phyloP scores from a whole-genome alignment of 1,140 invertebrate species.

The Drosophila kepulauana region DNA sequence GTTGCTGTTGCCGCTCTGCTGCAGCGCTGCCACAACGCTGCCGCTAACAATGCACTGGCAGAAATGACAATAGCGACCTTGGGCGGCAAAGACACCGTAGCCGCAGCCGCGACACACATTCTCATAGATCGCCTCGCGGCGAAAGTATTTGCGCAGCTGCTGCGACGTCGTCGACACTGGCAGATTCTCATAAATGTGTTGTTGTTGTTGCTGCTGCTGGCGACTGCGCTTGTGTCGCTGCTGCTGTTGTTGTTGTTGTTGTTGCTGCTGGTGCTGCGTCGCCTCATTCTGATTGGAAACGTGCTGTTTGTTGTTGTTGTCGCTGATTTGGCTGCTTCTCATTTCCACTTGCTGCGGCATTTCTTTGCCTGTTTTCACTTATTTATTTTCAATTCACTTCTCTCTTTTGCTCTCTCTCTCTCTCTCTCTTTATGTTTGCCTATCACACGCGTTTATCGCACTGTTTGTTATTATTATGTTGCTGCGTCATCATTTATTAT shows the following conservation, averaged over 20 bases:
- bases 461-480: slow-evolving; percentile 52
- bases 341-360: slow-evolving; percentile 53
- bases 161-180: slow-evolving; percentile 39
- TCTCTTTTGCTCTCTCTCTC: neutral
- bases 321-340: slow-evolving; percentile 41
- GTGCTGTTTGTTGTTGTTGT: slow-evolving; percentile 51
- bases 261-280: slow-evolving; percentile 35
- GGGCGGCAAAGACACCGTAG: slow-evolving; percentile 78
- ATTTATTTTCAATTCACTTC: slow-evolving; percentile 37
- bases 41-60: slow-evolving; percentile 77
- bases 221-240: slow-evolving; percentile 34
- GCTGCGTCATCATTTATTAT: slow-evolving; percentile 50
- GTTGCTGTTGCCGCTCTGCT: slow-evolving; percentile 14
- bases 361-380: slow-evolving; percentile 29
- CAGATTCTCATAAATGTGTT: slow-evolving; percentile 75
- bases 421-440: neutral
- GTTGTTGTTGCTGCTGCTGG: slow-evolving; percentile 27
- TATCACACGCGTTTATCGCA: slow-evolving; percentile 53
- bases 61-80: slow-evolving; percentile 77
- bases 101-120: slow-evolving; percentile 82
- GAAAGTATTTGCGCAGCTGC: slow-evolving; percentile 75
- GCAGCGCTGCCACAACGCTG: slow-evolving; percentile 42
- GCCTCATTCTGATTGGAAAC: slow-evolving; percentile 49
- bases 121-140: slow-evolving; percentile 72
- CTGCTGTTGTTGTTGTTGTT: slow-evolving; percentile 50